Percentiles rank a stretch among this genome's conserved stretches.
These are phyloP conservation scores for Meloidogyne floridensis DNA, from an alignment of 1,140 invertebrate species.

Conservation along the genomic window DNA sequence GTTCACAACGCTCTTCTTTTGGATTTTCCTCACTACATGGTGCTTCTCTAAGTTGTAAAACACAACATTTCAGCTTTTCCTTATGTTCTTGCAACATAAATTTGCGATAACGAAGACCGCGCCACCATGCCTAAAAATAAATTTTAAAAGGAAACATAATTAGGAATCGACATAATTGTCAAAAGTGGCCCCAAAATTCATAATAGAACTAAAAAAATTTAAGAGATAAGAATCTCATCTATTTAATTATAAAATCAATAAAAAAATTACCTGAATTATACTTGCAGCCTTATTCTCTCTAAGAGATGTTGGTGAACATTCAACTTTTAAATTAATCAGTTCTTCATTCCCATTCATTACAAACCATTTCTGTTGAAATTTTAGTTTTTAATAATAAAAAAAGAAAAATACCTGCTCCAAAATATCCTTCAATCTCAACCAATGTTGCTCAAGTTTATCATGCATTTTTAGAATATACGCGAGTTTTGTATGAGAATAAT, in stretches of 20 bases:
- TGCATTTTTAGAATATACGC: constrained; percentile 6
- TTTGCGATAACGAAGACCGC: constrained; percentile 13
- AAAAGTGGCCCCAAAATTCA: too few species aligned
- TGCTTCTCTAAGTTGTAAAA: constrained; percentile 13
- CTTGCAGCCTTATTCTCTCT: neutral
- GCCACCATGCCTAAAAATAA: constrained; percentile 31
- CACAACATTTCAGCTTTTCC: constrained; percentile 14
- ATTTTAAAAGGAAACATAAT: too few species aligned
- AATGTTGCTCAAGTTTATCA: constrained; percentile 21
- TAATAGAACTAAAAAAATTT: too few species aligned
- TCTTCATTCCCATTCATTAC: neutral
- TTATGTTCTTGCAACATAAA: constrained; percentile 15
- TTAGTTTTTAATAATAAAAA: neutral
- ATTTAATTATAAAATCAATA: too few species aligned
- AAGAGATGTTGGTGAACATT: neutral
- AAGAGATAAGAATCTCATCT: too few species aligned
- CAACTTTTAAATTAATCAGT: neutral
- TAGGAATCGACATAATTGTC: too few species aligned
- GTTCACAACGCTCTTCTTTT: constrained; percentile 24
- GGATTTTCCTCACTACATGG: constrained; percentile 29
- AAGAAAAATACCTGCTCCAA: constrained; percentile 18
- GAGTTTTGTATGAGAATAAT: neutral
- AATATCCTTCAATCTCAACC: constrained; percentile 20
- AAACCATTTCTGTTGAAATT: neutral
- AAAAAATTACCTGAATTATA: constrained; percentile 4